Evolutionary conservation across 92 coral and sea anemone genomes (phyloP).

Genomic region (Phenganax marumi): DNA sequence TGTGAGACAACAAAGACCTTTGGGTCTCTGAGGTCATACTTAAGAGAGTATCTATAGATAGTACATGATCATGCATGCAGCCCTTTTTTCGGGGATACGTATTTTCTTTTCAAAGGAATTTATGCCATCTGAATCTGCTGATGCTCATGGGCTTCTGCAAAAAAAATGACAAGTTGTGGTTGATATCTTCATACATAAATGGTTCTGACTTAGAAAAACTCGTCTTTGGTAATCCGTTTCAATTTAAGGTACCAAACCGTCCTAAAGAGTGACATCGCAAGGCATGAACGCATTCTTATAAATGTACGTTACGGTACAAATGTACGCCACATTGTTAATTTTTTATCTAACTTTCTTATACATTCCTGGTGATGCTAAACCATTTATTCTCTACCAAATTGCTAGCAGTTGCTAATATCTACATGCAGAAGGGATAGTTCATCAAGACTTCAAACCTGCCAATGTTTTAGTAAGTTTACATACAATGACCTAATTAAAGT

Average conservation of each 20-base stretch:
- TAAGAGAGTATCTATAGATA: too few relatives aligned
- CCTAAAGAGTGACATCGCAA: too few relatives aligned
- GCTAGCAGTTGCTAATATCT: constrained; percentile 18
- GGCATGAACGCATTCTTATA: not conserved
- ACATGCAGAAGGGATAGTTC: constrained; percentile 23
- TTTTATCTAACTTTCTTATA: not conserved
- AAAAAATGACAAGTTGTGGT: constrained; percentile 18
- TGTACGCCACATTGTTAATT: too few relatives aligned
- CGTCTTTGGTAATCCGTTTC: not conserved
- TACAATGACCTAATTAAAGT: too few relatives aligned
- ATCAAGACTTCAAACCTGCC: constrained; percentile 47
- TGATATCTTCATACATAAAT: constrained; percentile 21
- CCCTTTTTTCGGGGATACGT: too few relatives aligned
- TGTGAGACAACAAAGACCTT: too few relatives aligned
- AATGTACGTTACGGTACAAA: too few relatives aligned
- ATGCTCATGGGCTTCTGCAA: constrained; percentile 32
- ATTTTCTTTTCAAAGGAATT: constrained; percentile 14
- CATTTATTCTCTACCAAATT: not conserved
- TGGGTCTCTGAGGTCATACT: too few relatives aligned
- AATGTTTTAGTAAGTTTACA: constrained; percentile 16
- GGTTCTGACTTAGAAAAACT: constrained; percentile 34
- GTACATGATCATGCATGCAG: too few relatives aligned
- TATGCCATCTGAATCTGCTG: constrained; percentile 37
- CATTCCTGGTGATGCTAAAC: too few relatives aligned
- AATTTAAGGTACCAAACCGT: too few relatives aligned